Conservation (phyloP, 2,888 invertebrate genomes). For the Athripsodes cinereus region DNA sequence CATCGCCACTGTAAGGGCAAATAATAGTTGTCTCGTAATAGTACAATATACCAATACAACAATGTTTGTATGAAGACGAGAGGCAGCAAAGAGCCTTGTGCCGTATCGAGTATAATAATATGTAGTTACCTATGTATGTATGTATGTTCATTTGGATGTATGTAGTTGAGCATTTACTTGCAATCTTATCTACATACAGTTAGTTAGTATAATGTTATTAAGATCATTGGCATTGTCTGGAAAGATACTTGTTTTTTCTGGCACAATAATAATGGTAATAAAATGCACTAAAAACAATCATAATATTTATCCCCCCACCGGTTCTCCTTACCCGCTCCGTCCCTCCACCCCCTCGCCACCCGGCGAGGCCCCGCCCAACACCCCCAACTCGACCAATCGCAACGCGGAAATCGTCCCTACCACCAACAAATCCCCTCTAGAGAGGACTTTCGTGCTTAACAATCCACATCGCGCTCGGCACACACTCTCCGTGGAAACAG, state of each 20-base stretch:
- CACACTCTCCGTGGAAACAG: slow-evolving; percentile 8
- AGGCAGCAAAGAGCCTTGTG: too few relatives aligned
- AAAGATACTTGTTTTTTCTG: neutral
- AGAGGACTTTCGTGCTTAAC: neutral
- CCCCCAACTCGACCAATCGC: slow-evolving; percentile 9
- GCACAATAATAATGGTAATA: slow-evolving; percentile 1
- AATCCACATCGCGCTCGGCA: slow-evolving; percentile 15
- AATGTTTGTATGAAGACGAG: too few relatives aligned
- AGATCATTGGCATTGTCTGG: slow-evolving; percentile 2
- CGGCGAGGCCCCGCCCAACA: slow-evolving; percentile 11
- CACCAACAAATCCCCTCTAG: slow-evolving; percentile 12
- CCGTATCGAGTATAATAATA: too few relatives aligned
- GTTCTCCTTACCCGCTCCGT: neutral
- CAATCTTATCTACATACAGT: neutral
- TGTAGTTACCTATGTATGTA: too few relatives aligned
- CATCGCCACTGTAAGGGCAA: too few relatives aligned
- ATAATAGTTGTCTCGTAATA: too few relatives aligned
- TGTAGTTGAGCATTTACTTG: too few relatives aligned
- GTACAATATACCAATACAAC: too few relatives aligned
- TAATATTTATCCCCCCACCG: slow-evolving; percentile 18
- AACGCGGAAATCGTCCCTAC: slow-evolving; percentile 7
- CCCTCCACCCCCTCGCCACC: slow-evolving; percentile 10
- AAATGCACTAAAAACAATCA: slow-evolving; percentile 23
- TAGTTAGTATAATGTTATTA: neutral
- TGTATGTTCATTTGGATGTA: too few relatives aligned